Percentiles rank a stretch among this genome's conserved stretches.
Evolutionary conservation across 2,888 invertebrate genomes (phyloP).

Genomic region (Ophion ventricosus): DNA sequence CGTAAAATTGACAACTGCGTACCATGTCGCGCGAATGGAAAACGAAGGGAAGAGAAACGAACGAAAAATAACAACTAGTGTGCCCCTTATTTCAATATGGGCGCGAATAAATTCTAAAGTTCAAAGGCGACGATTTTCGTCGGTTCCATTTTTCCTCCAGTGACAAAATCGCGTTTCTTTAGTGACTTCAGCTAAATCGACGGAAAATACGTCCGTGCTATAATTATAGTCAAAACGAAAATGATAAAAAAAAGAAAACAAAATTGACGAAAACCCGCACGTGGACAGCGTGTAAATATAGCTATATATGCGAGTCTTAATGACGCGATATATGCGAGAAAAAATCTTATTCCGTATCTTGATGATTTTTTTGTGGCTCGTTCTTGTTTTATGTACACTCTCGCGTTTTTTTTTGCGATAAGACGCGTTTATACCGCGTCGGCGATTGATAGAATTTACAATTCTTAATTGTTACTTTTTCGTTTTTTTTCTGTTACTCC

Average conservation of each 20-base stretch:
- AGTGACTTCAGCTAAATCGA: not conserved
- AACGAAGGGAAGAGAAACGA: not conserved
- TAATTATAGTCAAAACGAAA: not conserved
- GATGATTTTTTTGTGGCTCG: constrained; percentile 14
- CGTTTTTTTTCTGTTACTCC: constrained; percentile 23
- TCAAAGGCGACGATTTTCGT: constrained; percentile 36
- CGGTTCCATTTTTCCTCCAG: constrained; percentile 3
- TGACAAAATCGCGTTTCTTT: constrained; percentile 1
- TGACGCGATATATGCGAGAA: constrained; percentile 23
- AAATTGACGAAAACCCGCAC: constrained; percentile 1
- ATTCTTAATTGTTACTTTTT: constrained; percentile 37
- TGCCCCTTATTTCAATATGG: constrained; percentile 22
- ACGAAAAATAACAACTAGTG: constrained; percentile 9
- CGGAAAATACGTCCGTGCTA: not conserved
- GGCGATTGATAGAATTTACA: constrained; percentile 58
- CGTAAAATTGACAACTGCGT: constrained; percentile 60
- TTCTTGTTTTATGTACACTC: constrained; percentile 66
- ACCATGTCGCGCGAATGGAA: constrained; percentile 21
- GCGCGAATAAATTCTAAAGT: constrained; percentile 11
- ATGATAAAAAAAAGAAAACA: constrained; percentile 9
- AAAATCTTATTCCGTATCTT: constrained; percentile 27
- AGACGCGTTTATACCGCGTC: constrained; percentile 38
- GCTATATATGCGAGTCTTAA: not conserved
- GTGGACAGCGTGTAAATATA: not conserved
- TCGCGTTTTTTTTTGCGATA: constrained; percentile 32